Conservation (phyloP, 2,888 invertebrate species). For the Leptogaster cylindrica region DNA sequence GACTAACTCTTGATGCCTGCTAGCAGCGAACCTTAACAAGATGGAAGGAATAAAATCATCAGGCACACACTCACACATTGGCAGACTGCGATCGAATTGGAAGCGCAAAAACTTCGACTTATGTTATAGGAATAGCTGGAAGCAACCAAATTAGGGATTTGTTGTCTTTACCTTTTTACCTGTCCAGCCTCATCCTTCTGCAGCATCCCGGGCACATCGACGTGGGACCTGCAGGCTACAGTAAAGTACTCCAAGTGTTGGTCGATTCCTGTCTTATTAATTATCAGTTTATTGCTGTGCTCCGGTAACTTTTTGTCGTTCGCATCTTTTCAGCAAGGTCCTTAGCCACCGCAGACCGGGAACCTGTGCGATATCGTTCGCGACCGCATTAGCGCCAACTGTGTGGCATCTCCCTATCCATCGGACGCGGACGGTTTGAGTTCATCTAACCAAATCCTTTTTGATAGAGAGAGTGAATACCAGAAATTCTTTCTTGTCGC, state of each 20-base stretch:
- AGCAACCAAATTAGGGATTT: too few relatives aligned
- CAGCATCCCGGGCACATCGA: slow-evolving; percentile 36
- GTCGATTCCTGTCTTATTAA: slow-evolving; percentile 57
- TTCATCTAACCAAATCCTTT: slow-evolving; percentile 18
- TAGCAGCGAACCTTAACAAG: too few relatives aligned
- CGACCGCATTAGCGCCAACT: slow-evolving; percentile 25
- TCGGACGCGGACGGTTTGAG: background rate
- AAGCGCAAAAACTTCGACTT: too few relatives aligned
- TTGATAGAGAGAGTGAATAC: slow-evolving; percentile 28
- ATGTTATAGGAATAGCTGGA: too few relatives aligned
- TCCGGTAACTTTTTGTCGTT: slow-evolving; percentile 39
- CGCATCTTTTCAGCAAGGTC: background rate
- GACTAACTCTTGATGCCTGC: too few relatives aligned
- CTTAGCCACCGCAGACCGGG: background rate
- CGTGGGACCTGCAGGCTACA: slow-evolving; percentile 48
- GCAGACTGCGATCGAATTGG: too few relatives aligned
- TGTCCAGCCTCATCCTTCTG: slow-evolving; percentile 42
- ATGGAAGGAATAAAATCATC: too few relatives aligned
- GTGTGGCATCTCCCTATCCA: slow-evolving; percentile 1
- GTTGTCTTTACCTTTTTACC: too few relatives aligned
- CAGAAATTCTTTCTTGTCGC: slow-evolving; percentile 37
- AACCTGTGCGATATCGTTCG: background rate
- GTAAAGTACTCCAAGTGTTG: slow-evolving; percentile 54
- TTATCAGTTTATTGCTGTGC: slow-evolving; percentile 55
- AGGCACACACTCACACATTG: too few relatives aligned